Evolutionary conservation across 1,140 invertebrate species (phyloP).

Genomic region (Brachionus paranguensis): DNA sequence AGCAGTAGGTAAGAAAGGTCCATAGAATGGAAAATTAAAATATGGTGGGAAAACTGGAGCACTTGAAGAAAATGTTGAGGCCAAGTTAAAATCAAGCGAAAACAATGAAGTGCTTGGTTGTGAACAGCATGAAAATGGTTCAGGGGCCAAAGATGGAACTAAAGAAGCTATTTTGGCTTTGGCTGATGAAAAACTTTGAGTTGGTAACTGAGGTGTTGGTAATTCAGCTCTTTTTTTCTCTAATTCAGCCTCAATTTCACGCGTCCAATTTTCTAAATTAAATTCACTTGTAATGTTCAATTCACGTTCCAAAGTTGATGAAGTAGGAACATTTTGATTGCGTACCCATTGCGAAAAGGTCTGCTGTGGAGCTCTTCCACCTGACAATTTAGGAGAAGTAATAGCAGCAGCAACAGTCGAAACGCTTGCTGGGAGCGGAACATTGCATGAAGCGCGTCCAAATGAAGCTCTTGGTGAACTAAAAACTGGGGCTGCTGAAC

Average conservation of each 20-base stretch:
- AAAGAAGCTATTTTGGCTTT: neutral
- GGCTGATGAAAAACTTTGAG: neutral
- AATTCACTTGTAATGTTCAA: neutral
- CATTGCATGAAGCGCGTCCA: neutral
- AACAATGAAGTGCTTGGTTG: neutral
- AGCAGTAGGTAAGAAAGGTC: neutral
- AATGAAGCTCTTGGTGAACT: neutral
- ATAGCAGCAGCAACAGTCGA: neutral
- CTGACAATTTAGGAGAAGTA: neutral
- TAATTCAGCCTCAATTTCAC: neutral
- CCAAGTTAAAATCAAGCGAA: neutral
- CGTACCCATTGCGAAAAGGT: neutral
- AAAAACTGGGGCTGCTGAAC: neutral
- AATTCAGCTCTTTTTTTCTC: neutral
- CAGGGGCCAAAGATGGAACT: neutral
- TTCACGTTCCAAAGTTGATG: conserved; percentile 5
- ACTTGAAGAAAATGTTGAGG: neutral
- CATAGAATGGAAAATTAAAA: neutral
- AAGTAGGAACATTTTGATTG: neutral
- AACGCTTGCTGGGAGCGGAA: neutral
- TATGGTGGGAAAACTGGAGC: neutral
- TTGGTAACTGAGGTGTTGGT: neutral
- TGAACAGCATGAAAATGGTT: neutral
- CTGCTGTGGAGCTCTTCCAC: neutral
- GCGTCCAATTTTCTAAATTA: neutral